Percentiles rank a stretch among this genome's conserved stretches.
These are phyloP conservation scores for Drosophila murphyi DNA, from an alignment of 1,140 invertebrate species.

Conservation along the genomic window DNA sequence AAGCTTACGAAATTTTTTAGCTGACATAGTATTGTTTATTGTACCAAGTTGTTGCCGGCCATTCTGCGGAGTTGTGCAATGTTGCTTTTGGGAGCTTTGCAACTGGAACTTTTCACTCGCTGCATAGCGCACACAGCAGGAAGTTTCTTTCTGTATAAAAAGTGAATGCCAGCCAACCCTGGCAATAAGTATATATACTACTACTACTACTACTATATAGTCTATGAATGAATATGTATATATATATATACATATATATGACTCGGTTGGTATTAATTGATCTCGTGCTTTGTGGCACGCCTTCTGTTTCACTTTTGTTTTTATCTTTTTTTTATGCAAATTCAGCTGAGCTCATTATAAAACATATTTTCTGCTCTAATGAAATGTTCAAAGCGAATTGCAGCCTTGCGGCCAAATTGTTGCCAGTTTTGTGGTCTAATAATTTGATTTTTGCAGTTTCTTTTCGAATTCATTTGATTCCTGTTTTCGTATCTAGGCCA, in stretches of 20 bases:
- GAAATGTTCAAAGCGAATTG: constrained; percentile 47
- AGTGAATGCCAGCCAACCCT: constrained; percentile 36
- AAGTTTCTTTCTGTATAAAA: constrained; percentile 42
- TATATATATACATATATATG: constrained; percentile 1
- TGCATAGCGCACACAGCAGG: constrained; percentile 15
- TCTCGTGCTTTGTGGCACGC: constrained; percentile 51
- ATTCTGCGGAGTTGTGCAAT: constrained; percentile 59
- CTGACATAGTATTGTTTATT: constrained; percentile 38
- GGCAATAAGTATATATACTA: constrained; percentile 2
- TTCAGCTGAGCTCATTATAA: constrained; percentile 48
- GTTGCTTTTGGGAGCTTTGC: constrained; percentile 6
- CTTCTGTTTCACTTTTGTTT: constrained; percentile 51
- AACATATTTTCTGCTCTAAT: constrained; percentile 69
- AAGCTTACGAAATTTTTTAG: constrained; percentile 56
- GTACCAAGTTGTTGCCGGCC: constrained; percentile 23
- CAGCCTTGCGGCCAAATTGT: constrained; percentile 48
- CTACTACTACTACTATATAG: not conserved
- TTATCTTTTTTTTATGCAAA: constrained; percentile 42
- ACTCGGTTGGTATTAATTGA: constrained; percentile 50
- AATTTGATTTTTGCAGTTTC: constrained; percentile 31
- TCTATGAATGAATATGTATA: not conserved
- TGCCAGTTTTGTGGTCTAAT: constrained; percentile 54
- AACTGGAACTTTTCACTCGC: constrained; percentile 37
- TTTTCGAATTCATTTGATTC: constrained; percentile 1
- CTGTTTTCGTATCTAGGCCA: constrained; percentile 37